Base-by-base conservation (phyloP, 2,113 vertebrate species). In the Rhodinocichla rosea region DNA sequence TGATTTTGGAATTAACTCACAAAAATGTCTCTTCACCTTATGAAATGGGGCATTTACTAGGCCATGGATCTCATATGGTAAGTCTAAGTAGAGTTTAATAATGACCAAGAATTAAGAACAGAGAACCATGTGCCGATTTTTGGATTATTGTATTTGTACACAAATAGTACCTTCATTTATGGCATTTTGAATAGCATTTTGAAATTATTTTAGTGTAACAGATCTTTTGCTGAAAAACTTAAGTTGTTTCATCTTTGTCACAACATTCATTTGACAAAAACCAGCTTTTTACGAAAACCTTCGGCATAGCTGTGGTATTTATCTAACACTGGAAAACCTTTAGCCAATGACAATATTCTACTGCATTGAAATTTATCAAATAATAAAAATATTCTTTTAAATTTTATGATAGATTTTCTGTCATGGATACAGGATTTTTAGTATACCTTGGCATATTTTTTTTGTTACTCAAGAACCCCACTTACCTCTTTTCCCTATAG, bases 361-460 rank as follows among this genome's bases (percentile, higher is more conserved):
- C 56, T 65, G 10, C 27, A 80, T 18, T 76, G 45, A 90, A 27
- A 83, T 52, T 67, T 84, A 89, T n/a, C 37, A 47, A 67, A 94
- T 22, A 60, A 79, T 39, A 67, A 88, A 92, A 91, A 17, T 62
- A 52, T 70, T 60, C 1, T 71, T 44, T 92, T 74, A 49, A 95
- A 87, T 89, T 74, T 96, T 84, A 81, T 82, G 20, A 27, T 32
- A 86, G 37, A 64, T 60, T 82, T 96, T 92, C 75, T 63, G 19
- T 67, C 15, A 30, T 33, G 24, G 21, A 47, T 90, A 13, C 13
- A 39, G 28, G 64, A 20, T 65, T 83, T 47, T 82, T n/a, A 3
- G n/a, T 76, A 52, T 16, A 20, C 18, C 8, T 55, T 32, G 32
- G 18, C 8, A 53, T 32, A 19, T 32, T 19, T 53, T 20, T 53